These are phyloP conservation scores for Cenopis cana DNA, from an alignment of 2,888 invertebrate species.

Conservation along the genomic window DNA sequence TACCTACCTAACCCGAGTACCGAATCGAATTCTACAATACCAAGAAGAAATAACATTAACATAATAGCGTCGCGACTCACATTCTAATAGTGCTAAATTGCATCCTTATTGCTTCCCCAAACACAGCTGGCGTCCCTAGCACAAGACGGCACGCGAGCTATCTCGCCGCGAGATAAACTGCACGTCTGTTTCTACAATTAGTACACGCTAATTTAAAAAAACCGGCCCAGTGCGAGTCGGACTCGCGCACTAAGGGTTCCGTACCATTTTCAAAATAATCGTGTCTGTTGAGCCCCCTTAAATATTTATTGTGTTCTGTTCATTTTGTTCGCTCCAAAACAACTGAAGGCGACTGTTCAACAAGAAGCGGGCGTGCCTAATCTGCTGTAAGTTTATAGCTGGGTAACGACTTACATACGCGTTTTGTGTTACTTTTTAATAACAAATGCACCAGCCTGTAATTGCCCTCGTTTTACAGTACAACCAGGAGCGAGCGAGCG, in stretches of 20 bases:
- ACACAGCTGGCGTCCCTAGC: not conserved
- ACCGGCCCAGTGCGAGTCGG: no score
- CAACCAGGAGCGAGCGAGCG: no score
- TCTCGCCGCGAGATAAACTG: no score
- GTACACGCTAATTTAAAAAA: no score
- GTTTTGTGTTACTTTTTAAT: not conserved
- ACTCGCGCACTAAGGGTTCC: no score
- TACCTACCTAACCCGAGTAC: no score
- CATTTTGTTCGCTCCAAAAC: no score
- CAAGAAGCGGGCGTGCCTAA: not conserved
- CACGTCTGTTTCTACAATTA: no score
- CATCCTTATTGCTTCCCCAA: slow-evolving; percentile 20
- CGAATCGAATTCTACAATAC: slow-evolving; percentile 7
- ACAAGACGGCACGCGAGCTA: no score
- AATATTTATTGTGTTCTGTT: no score
- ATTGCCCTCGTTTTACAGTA: not conserved
- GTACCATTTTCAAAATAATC: no score
- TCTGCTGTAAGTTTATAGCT: not conserved
- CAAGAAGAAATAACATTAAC: slow-evolving; percentile 33
- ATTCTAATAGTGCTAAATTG: not conserved
- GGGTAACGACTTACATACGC: not conserved
- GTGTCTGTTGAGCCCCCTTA: no score
- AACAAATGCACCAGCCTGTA: not conserved
- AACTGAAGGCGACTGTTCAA: not conserved
- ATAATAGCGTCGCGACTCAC: slow-evolving; percentile 19